Evolutionary conservation across 2,888 invertebrate genomes (phyloP), one percentile per base, ranked within the genome.

Genomic region (Onchidella celtica): DNA sequence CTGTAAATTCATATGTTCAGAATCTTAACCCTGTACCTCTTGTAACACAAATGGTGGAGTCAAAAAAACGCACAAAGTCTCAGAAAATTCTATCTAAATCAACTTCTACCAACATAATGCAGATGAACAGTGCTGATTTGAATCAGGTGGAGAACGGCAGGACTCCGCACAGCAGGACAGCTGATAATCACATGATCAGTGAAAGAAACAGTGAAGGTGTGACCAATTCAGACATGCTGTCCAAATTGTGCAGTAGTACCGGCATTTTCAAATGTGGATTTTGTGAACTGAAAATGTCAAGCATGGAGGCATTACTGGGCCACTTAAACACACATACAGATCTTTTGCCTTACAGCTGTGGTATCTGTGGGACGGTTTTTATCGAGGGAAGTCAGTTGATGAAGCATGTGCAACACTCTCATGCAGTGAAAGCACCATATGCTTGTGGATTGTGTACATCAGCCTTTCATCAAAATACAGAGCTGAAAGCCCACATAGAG

Each of bases 251-350:
- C 14, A 40, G 21, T 29, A 27, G 36, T 17, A 65, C 21, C 0
- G 36, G 29, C 17, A 2, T 55, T 29, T 79, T 66, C 73, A 79
- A 66, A 66, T 79, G 79, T 79, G 79, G 79, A 3, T 63, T 73
- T 66, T 79, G 79, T 79, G 73, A 73, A 34, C 4, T 57, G 27
- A 55, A 36, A 36, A 14, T 73, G 3, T 79, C 29, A 4, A 66
- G 57, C 38, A 79, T 36, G 55, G 73, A 73, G 3, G 9, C 27
- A 21, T 57, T 79, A 21, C 24, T 65, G 29, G 29, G 24, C 24
- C 79, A 79, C 27, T 55, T 79, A 11, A 73, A 34, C 29, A 66
- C 72, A 9, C 79, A 79, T 36, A 79, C 66, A 36, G 36, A 29
- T n/a, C 17, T 36, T 17, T 17, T 79, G 57, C 73, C 79, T 1